Conservation (phyloP, 2,797 vertebrate species). For the Karalla daura region DNA sequence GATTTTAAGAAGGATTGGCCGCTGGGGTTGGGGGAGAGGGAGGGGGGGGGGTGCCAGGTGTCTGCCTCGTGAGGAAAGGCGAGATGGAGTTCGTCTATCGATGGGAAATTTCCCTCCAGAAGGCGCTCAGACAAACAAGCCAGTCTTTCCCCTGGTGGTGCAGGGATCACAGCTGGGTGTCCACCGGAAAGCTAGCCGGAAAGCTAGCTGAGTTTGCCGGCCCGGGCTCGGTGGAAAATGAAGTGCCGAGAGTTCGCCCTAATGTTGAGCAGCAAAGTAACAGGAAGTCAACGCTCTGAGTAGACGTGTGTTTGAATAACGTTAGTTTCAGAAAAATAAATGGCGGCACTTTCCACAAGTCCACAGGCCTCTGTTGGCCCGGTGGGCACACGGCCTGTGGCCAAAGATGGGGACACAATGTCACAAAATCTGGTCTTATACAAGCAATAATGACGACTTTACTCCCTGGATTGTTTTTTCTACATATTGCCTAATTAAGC, state of each 20-base stretch:
- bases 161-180: constrained; percentile 49
- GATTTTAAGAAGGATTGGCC: constrained; percentile 75
- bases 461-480: constrained; percentile 52
- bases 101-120: constrained; percentile 31
- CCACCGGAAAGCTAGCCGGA: constrained; percentile 44
- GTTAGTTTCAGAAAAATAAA: constrained; percentile 18
- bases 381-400: constrained; percentile 63
- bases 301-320: constrained; percentile 44
- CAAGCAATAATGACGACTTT: constrained; percentile 81
- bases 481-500: constrained; percentile 41
- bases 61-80: constrained; percentile 64
- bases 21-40: too few species aligned
- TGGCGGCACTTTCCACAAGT: constrained; percentile 38
- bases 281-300: constrained; percentile 13
- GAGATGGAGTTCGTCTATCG: constrained; percentile 34
- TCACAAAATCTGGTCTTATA: constrained; percentile 65
- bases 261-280: constrained; percentile 35
- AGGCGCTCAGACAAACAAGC: constrained; percentile 32
- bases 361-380: constrained; percentile 35
- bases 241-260: constrained; percentile 28
- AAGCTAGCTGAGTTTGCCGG: constrained; percentile 14
- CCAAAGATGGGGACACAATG: constrained; percentile 61
- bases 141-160: constrained; percentile 40
- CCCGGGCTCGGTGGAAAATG: constrained; percentile 21
- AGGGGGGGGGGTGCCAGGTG: constrained; percentile 51